Evolutionary conservation across 2,797 vertebrate species (phyloP).

Genomic region (Gouania willdenowi): DNA sequence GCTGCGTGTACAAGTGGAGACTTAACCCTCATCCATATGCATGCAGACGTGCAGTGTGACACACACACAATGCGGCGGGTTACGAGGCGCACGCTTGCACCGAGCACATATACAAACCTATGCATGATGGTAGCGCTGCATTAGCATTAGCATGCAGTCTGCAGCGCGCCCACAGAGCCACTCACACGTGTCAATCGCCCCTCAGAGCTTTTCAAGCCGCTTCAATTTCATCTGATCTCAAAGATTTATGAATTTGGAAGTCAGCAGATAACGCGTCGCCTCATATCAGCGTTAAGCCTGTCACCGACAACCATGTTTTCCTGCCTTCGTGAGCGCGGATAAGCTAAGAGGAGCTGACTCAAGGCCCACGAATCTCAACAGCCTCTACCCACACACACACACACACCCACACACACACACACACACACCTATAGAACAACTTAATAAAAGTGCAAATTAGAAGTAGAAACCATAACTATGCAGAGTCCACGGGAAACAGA

Average conservation of each 20-base stretch:
- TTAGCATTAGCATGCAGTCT: slow-evolving; percentile 60
- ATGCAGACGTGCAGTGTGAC: slow-evolving; percentile 15
- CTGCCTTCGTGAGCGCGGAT: slow-evolving; percentile 33
- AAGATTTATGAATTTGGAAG: slow-evolving; percentile 74
- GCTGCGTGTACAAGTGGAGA: slow-evolving; percentile 1
- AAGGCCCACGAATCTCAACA: slow-evolving; percentile 11
- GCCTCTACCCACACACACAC: slow-evolving; percentile 1
- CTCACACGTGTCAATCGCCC: slow-evolving; percentile 64
- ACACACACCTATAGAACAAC: slow-evolving; percentile 1
- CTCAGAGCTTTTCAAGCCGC: slow-evolving; percentile 60
- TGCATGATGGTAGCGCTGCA: slow-evolving; percentile 23
- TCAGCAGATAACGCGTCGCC: slow-evolving; percentile 69
- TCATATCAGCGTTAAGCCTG: slow-evolving; percentile 62
- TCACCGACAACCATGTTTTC: slow-evolving; percentile 30
- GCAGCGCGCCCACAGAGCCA: slow-evolving; percentile 46
- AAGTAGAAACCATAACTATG: too few relatives aligned
- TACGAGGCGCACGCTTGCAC: not conserved
- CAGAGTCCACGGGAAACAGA: slow-evolving; percentile 8
- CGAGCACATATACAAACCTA: slow-evolving; percentile 30
- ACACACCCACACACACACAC: not conserved
- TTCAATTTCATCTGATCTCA: slow-evolving; percentile 71
- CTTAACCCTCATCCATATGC: slow-evolving; percentile 32
- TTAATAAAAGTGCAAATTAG: too few relatives aligned
- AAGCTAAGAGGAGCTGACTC: slow-evolving; percentile 16
- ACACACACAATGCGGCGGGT: slow-evolving; percentile 22